A percentile compares a stretch with the other conserved stretches of the same genome.
Conservation (phyloP, 2,888 invertebrate species). For the Papilio protenor region DNA sequence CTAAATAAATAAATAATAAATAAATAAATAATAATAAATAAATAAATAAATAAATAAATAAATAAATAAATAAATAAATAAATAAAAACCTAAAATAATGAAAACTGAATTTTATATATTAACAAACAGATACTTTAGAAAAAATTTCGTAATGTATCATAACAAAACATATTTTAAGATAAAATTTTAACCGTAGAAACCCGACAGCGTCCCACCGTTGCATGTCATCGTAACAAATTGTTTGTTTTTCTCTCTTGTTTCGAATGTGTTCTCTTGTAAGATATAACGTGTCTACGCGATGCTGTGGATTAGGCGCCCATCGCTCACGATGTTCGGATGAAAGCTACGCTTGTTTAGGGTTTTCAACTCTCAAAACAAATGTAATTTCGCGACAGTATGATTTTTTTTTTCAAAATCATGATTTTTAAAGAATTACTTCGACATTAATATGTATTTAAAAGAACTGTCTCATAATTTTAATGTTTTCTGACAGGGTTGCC, state of each 20-base stretch:
- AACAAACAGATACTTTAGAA: not conserved
- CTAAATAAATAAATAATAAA: too few relatives aligned
- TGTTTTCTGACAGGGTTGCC: too few relatives aligned
- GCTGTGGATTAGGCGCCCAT: conserved; percentile 67
- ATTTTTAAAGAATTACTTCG: too few relatives aligned
- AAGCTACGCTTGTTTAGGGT: conserved; percentile 43
- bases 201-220: conserved; percentile 50
- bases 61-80: too few relatives aligned
- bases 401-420: too few relatives aligned
- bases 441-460: too few relatives aligned
- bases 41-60: too few relatives aligned
- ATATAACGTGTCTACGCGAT: conserved; percentile 68
- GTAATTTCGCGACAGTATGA: not conserved
- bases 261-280: conserved; percentile 73
- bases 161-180: not conserved
- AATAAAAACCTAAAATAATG: too few relatives aligned
- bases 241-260: conserved; percentile 72
- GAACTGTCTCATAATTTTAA: too few relatives aligned
- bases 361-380: not conserved
- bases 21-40: too few relatives aligned
- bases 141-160: not conserved
- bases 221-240: conserved; percentile 76
- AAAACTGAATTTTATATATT: too few relatives aligned
- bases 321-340: conserved; percentile 62
- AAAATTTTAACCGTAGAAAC: conserved; percentile 6